These are phyloP conservation scores for Micromussa lordhowensis DNA, from an alignment of 92 coral and sea anemone species.

Conservation along the genomic window DNA sequence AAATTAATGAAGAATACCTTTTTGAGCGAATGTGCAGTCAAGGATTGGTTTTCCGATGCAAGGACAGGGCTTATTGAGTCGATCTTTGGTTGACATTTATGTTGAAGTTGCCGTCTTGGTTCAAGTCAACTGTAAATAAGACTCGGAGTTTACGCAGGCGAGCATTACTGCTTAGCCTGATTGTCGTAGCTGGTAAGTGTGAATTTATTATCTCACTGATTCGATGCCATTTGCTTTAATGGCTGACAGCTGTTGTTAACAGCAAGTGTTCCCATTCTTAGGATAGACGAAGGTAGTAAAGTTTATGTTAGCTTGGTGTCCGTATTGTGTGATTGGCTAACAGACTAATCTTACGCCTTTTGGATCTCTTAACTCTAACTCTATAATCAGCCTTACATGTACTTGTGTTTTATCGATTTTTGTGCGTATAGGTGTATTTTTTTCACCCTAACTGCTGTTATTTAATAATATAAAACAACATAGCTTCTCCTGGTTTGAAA, in stretches of 20 bases:
- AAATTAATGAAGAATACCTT: background rate
- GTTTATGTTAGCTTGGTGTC: background rate
- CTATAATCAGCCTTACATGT: too few relatives aligned
- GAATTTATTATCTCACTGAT: background rate
- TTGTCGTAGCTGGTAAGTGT: conserved; percentile 27
- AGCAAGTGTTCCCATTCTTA: background rate
- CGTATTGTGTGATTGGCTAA: too few relatives aligned
- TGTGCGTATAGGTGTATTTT: background rate
- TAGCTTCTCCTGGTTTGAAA: too few relatives aligned
- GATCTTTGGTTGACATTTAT: conserved; percentile 42
- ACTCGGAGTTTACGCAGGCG: conserved; percentile 51
- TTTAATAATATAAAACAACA: too few relatives aligned
- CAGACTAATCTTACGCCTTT: too few relatives aligned
- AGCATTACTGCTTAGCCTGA: background rate
- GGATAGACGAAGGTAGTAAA: background rate
- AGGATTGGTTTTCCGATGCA: conserved; percentile 29
- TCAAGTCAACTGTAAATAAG: conserved; percentile 60
- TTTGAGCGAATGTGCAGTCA: background rate
- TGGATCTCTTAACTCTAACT: background rate
- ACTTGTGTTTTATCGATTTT: background rate
- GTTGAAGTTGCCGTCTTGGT: conserved; percentile 64
- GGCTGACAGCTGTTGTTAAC: background rate
- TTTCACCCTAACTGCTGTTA: too few relatives aligned
- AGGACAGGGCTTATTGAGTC: conserved; percentile 18
- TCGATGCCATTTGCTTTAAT: background rate